Conservation (phyloP, 1,140 invertebrate genomes). For the Psilanteris sp. region DNA sequence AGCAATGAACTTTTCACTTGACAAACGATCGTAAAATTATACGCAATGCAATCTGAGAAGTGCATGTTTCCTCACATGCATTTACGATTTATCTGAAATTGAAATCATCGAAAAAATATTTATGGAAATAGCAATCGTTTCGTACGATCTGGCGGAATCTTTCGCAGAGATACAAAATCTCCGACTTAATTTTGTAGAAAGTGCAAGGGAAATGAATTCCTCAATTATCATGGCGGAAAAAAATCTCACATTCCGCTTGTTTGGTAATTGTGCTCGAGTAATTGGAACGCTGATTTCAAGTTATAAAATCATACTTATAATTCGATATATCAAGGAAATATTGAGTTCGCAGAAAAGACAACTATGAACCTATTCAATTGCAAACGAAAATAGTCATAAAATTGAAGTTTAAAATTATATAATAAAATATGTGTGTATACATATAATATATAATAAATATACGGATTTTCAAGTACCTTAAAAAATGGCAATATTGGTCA, state of each 20-base stretch:
- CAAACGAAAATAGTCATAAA: too few relatives aligned
- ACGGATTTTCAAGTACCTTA: too few relatives aligned
- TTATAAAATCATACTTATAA: conserved; percentile 3
- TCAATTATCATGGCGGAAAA: conserved; percentile 11
- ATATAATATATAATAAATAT: too few relatives aligned
- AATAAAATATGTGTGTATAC: too few relatives aligned
- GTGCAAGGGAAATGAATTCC: conserved; percentile 34
- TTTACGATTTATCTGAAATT: conserved; percentile 40
- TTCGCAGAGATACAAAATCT: conserved; percentile 20
- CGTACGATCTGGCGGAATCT: conserved; percentile 18
- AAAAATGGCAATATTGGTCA: too few relatives aligned
- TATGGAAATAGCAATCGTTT: conserved; percentile 37
- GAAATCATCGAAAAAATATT: conserved; percentile 44
- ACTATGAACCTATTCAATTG: too few relatives aligned
- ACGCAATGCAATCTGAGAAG: conserved; percentile 2
- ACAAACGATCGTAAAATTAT: background rate
- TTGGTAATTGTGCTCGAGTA: conserved; percentile 30
- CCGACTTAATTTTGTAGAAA: conserved; percentile 43
- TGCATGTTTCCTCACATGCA: conserved; percentile 1
- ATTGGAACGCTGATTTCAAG: conserved; percentile 10
- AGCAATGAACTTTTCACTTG: too few relatives aligned
- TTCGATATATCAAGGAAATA: conserved; percentile 3
- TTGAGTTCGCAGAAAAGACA: too few relatives aligned
- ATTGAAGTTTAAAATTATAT: too few relatives aligned
- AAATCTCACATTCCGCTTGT: conserved; percentile 15